Conservation (phyloP, 2,113 vertebrate genomes). For the Tretioscincus oriximinensis region DNA sequence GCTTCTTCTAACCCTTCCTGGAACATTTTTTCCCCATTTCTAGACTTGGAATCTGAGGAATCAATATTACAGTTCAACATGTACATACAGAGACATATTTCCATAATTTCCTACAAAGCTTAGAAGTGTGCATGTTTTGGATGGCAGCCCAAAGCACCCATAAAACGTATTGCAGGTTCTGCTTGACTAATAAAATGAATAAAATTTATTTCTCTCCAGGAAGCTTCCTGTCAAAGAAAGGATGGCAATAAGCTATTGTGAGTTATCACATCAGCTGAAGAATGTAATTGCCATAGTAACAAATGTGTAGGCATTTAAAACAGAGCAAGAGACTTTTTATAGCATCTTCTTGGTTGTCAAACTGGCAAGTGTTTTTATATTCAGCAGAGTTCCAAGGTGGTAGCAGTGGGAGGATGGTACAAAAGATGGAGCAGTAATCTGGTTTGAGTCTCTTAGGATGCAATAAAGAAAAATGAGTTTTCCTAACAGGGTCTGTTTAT, state of each 20-base stretch:
- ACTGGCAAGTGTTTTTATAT: constrained; percentile 63
- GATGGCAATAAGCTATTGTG: constrained; percentile 43
- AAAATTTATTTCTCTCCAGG: neutral
- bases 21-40: neutral
- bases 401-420: constrained; percentile 16
- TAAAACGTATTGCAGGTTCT: neutral
- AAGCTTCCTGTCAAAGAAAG: constrained; percentile 46
- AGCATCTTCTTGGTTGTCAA: constrained; percentile 63
- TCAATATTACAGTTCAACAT: neutral
- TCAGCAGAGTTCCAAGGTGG: constrained; percentile 56
- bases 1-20: neutral
- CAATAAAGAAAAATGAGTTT: neutral
- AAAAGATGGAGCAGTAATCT: constrained; percentile 34
- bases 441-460: constrained; percentile 3
- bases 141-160: neutral
- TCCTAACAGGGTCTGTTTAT: neutral
- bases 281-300: constrained; percentile 70
- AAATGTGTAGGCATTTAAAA: constrained; percentile 61
- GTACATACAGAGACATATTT: neutral
- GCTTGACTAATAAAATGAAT: neutral
- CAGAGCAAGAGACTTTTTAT: constrained; percentile 71
- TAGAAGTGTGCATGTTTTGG: constrained; percentile 1
- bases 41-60: neutral
- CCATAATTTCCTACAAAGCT: neutral
- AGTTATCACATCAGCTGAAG: constrained; percentile 42